Base-by-base conservation (phyloP, 2,797 vertebrate genomes). In the Poecilia gillii region DNA sequence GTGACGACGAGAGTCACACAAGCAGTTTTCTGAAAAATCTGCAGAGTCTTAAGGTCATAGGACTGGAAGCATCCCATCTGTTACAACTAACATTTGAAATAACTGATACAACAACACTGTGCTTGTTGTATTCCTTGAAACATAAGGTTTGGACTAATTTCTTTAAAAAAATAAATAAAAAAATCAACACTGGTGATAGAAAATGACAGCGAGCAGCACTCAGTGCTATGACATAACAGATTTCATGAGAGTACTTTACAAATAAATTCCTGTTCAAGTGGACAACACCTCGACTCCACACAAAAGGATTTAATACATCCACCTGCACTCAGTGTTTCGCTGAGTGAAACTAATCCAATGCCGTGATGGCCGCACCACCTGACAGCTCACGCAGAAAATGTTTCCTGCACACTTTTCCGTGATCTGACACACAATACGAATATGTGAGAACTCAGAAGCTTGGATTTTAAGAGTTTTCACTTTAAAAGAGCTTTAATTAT, bases 31-130 rank as follows among this genome's bases (percentile, higher is more conserved):
- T 53, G 51, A 53, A 53, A 53, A 25, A 9, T 53, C 2, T 39
- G 41, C 68, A 45, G 39, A 41, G 41, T 71, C 25, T 43, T 41
- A 71, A 71, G 73, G 84, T 71, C 33, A 79, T 66, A 62, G 51
- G 28, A 84, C 31, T 68, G 36, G 81, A 84, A 82, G 78, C 75
- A 81, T 85, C 87, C 31, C 74, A 82, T 86, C 88, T 39, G 78
- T 78, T 74, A 62, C 72, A 62, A 81, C 88, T 91, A 43, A 80
- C 76, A 80, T 85, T 53, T 53, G 23, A 53, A 25, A 53, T 9
- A 23, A 51, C 20, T 51, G 7, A 53, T 25, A 25, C 51, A 53
- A 51, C 77, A 77, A 76, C 72, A 45, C 79, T 11, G 9, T 23
- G 57, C 31, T 25, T 80, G 47, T 68, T 51, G 23, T n/a, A 23